phyloP scores from a whole-genome alignment of 1,140 invertebrate species.

The Tetramorium alpestre region DNA sequence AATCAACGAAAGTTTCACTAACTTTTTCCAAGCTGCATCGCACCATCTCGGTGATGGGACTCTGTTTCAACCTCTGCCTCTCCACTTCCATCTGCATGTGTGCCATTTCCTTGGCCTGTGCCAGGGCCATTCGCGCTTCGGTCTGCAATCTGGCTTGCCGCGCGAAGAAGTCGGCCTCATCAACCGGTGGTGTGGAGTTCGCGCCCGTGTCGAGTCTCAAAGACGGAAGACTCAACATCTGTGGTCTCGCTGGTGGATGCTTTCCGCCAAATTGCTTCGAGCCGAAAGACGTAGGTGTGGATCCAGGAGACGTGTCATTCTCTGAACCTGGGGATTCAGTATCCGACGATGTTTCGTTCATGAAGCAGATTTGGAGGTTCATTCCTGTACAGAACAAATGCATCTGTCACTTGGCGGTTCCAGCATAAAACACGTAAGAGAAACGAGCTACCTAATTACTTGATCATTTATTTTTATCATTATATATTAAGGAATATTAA shows the following conservation, averaged over 20 bases:
- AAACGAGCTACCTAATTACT: neutral
- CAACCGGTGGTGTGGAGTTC: slow-evolving; percentile 77
- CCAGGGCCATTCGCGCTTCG: slow-evolving; percentile 95
- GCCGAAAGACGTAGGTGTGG: slow-evolving; percentile 60
- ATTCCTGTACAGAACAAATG: slow-evolving; percentile 88
- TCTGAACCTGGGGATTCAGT: slow-evolving; percentile 91
- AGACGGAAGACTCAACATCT: slow-evolving; percentile 81
- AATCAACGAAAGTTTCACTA: slow-evolving; percentile 11
- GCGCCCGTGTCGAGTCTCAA: slow-evolving; percentile 79
- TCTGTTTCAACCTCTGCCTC: slow-evolving; percentile 92
- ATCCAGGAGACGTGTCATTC: slow-evolving; percentile 83
- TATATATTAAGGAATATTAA: neutral
- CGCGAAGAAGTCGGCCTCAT: slow-evolving; percentile 92
- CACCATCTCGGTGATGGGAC: slow-evolving; percentile 94
- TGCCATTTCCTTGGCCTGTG: slow-evolving; percentile 96
- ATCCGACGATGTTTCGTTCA: slow-evolving; percentile 96
- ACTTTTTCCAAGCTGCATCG: slow-evolving; percentile 91
- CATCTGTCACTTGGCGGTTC: neutral
- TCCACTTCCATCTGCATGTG: slow-evolving; percentile 97
- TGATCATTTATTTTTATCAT: neutral
- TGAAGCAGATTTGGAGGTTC: slow-evolving; percentile 97
- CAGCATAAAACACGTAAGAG: neutral
- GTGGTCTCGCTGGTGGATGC: slow-evolving; percentile 76
- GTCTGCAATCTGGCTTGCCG: slow-evolving; percentile 94
- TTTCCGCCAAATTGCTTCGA: slow-evolving; percentile 69